A percentile compares a stretch with the other conserved stretches of the same genome.
Conservation (phyloP, 2,797 vertebrate genomes). For the Manis crassicaudata region DNA sequence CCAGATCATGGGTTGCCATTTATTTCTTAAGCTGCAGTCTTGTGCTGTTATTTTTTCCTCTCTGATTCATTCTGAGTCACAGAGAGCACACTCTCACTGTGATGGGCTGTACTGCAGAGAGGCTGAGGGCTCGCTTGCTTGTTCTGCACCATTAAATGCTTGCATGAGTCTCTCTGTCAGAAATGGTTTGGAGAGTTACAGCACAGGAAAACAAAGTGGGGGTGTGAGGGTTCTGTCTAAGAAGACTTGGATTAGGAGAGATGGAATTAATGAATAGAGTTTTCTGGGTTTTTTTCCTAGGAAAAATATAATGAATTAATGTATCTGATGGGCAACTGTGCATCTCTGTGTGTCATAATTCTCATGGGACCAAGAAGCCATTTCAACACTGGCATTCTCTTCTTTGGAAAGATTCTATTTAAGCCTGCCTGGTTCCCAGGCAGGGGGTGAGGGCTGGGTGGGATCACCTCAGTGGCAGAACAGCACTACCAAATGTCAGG, state of each 20-base stretch:
- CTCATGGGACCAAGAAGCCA: not conserved
- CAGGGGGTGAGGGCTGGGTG: accelerated
- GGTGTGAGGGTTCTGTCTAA: conserved; percentile 75
- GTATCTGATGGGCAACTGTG: not conserved
- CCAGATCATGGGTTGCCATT: conserved; percentile 66
- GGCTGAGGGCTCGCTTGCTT: conserved; percentile 78
- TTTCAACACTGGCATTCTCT: not conserved
- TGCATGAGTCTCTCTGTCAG: conserved; percentile 82
- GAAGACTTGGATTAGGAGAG: conserved; percentile 73
- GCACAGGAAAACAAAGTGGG: conserved; percentile 68
- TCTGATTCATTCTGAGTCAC: conserved; percentile 88
- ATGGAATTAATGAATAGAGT: conserved; percentile 61
- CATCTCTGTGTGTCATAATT: not conserved
- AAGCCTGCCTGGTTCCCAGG: not conserved
- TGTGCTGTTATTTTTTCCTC: conserved; percentile 54
- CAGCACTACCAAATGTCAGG: not conserved
- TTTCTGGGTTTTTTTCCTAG: not conserved
- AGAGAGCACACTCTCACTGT: conserved; percentile 78
- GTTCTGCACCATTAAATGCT: conserved; percentile 87
- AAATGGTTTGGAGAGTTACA: conserved; percentile 80
- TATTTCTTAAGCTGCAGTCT: conserved; percentile 78
- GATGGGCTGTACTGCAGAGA: conserved; percentile 79
- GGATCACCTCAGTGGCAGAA: not conserved
- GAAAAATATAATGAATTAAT: not conserved
- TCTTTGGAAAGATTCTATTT: not conserved